These are phyloP conservation scores for Beris morrisii DNA, from an alignment of 2,888 invertebrate species.

Conservation along the genomic window DNA sequence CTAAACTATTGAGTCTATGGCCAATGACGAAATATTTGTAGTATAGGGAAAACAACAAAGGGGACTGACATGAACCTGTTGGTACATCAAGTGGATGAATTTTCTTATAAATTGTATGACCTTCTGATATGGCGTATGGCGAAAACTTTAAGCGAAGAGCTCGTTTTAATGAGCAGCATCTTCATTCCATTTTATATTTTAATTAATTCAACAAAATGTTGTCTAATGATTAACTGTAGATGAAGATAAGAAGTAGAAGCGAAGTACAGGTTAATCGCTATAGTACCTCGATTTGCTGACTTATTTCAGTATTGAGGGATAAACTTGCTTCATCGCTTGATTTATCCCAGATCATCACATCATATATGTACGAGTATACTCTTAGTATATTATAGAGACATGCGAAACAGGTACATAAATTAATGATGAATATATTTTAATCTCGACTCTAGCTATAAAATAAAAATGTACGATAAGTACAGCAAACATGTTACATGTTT, in stretches of 20 bases:
- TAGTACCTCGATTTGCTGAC: conserved; percentile 12
- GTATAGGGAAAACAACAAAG: conserved; percentile 3
- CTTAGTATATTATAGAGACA: conserved; percentile 41
- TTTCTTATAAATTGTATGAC: conserved; percentile 13
- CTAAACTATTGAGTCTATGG: too few species aligned
- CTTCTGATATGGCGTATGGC: neutral
- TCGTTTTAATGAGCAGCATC: conserved; percentile 23
- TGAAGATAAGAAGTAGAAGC: conserved; percentile 22
- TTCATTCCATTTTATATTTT: conserved; percentile 22
- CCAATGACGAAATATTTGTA: too few species aligned
- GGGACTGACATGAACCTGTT: conserved; percentile 14
- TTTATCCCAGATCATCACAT: conserved; percentile 37
- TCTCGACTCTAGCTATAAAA: conserved; percentile 1
- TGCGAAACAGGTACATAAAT: conserved; percentile 41
- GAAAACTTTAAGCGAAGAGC: neutral
- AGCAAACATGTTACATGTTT: conserved; percentile 13
- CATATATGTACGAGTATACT: conserved; percentile 23
- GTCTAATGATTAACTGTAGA: conserved; percentile 25
- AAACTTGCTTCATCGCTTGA: neutral
- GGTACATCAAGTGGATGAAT: conserved; percentile 8
- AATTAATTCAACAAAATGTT: conserved; percentile 30
- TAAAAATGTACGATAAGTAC: conserved; percentile 4
- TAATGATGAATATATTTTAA: too few species aligned
- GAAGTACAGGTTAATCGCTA: conserved; percentile 18
- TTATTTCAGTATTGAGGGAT: neutral